Percentiles rank a stretch among this genome's conserved stretches.
Conservation (phyloP, 1,140 invertebrate genomes). For the Neomicropteryx cornuta region DNA sequence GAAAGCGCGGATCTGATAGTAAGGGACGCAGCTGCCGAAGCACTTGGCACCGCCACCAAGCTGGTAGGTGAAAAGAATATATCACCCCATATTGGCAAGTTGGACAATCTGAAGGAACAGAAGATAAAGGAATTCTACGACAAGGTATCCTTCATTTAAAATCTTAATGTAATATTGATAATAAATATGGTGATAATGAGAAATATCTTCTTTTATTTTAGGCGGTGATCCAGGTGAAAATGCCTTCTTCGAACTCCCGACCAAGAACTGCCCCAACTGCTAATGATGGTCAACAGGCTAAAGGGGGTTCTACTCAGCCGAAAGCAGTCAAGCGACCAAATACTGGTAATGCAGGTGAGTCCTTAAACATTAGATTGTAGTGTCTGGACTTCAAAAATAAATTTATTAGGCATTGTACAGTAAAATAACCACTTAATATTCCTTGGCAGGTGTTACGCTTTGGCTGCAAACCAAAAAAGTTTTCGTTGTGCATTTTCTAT, state of each 20-base stretch:
- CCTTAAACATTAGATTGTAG: not conserved
- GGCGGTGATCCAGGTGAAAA: slow-evolving; percentile 72
- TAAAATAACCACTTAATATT: no score
- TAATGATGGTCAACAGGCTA: no score
- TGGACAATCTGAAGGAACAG: slow-evolving; percentile 85
- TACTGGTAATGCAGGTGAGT: slow-evolving; percentile 20
- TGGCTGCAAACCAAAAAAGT: no score
- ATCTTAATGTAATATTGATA: no score
- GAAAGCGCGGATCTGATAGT: slow-evolving; percentile 81
- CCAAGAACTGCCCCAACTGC: no score
- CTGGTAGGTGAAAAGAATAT: slow-evolving; percentile 87
- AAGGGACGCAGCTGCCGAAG: slow-evolving; percentile 76
- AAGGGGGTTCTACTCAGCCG: slow-evolving; percentile 39
- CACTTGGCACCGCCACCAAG: slow-evolving; percentile 90
- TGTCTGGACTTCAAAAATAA: no score
- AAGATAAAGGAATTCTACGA: slow-evolving; percentile 94
- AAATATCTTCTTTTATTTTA: slow-evolving; percentile 16
- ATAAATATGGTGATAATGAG: no score
- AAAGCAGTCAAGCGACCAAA: slow-evolving; percentile 43
- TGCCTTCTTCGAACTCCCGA: slow-evolving; percentile 45
- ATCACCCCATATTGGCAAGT: slow-evolving; percentile 71
- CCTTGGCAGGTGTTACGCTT: no score
- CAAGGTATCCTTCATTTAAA: slow-evolving; percentile 51
- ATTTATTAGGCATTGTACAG: no score
- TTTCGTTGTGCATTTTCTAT: no score